Evolutionary conservation across 2,113 vertebrate genomes (phyloP).

Genomic region (Pelecanus crispus): DNA sequence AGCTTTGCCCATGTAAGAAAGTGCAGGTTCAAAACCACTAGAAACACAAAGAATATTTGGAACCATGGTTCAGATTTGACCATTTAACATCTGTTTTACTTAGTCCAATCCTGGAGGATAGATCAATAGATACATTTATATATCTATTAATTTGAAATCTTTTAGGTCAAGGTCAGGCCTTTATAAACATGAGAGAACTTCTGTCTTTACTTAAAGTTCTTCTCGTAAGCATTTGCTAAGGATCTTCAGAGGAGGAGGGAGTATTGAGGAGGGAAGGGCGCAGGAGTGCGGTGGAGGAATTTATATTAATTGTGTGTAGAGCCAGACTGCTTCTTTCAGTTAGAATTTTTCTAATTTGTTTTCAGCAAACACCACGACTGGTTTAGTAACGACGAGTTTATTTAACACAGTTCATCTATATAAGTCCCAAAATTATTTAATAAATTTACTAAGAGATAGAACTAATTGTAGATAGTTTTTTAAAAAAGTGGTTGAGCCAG

Average conservation of each 20-base stretch:
- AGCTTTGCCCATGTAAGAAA: not conserved
- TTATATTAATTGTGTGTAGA: not conserved
- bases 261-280: not conserved
- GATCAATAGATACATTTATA: not conserved
- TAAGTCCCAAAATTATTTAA: not conserved
- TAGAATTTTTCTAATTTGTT: slow-evolving; percentile 13
- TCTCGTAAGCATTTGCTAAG: not conserved
- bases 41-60: not conserved
- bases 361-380: not conserved
- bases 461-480: not conserved
- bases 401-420: not conserved
- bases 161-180: not conserved
- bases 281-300: not conserved
- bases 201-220: not conserved
- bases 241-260: not conserved
- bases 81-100: not conserved
- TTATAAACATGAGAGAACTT: not conserved
- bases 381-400: not conserved
- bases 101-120: not conserved
- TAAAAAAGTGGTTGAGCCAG: not conserved
- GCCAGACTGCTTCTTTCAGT: not conserved
- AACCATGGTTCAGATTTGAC: not conserved
- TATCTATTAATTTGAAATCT: not conserved
- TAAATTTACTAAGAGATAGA: not conserved
- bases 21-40: not conserved